Conservation (phyloP, 1,140 invertebrate species). For the Pseudobourletiella spinata region DNA sequence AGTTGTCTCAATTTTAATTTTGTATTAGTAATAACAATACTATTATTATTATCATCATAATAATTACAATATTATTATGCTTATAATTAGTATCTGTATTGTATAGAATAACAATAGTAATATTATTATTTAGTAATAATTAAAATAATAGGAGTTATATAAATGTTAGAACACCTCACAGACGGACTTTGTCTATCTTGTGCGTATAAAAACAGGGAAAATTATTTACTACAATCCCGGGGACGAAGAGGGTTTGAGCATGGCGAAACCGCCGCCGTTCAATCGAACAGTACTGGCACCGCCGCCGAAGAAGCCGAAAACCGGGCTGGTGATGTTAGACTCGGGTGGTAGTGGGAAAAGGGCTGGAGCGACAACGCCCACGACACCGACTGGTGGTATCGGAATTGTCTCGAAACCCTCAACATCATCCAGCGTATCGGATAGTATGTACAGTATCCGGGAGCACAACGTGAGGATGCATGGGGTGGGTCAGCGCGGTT, state of each 20-base stretch:
- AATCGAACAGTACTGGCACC: background rate
- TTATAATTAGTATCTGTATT: too few species aligned
- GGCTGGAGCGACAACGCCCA: background rate
- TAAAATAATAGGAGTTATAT: too few species aligned
- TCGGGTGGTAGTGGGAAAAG: background rate
- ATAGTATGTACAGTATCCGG: slow-evolving; percentile 3
- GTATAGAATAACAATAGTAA: too few species aligned
- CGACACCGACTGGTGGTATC: too few species aligned
- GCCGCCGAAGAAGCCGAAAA: slow-evolving; percentile 7
- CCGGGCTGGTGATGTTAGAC: background rate
- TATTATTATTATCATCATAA: too few species aligned
- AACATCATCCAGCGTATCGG: background rate
- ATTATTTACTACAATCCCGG: background rate
- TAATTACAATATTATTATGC: too few species aligned
- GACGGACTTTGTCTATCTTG: too few species aligned
- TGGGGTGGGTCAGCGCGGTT: slow-evolving; percentile 60
- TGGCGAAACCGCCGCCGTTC: slow-evolving; percentile 4
- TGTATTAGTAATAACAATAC: too few species aligned
- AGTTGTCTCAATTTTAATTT: too few species aligned
- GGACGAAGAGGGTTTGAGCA: background rate
- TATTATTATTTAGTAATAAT: too few species aligned
- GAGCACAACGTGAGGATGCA: slow-evolving; percentile 42
- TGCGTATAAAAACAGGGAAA: too few species aligned
- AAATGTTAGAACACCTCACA: too few species aligned
- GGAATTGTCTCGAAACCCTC: background rate